Percentiles rank a stretch among this genome's conserved stretches.
Evolutionary conservation across 2,113 vertebrate species (phyloP).

Genomic region (Lophochroa leadbeateri): DNA sequence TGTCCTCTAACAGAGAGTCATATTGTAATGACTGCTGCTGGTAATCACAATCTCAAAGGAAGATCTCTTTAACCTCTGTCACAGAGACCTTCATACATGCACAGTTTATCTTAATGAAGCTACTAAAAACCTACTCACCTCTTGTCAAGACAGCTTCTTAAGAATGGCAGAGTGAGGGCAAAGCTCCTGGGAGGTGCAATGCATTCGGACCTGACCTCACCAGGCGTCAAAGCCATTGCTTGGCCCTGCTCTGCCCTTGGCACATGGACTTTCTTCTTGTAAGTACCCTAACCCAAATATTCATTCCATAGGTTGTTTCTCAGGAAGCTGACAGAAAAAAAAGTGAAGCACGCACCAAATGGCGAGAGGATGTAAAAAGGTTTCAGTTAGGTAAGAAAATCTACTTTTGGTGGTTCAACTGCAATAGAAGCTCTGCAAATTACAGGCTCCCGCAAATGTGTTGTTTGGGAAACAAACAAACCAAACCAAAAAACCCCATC

Average conservation of each 20-base stretch:
- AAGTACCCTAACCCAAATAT: accelerated
- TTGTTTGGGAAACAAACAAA: not conserved
- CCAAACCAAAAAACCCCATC: not conserved
- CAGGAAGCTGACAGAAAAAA: not conserved
- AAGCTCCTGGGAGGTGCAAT: accelerated
- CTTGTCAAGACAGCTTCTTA: not conserved
- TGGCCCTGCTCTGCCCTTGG: not conserved
- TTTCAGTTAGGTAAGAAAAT: not conserved
- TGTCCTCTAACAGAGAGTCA: not conserved
- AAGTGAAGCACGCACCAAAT: not conserved
- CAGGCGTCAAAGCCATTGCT: not conserved
- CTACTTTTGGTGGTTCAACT: not conserved
- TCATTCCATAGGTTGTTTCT: not conserved
- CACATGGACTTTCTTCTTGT: accelerated
- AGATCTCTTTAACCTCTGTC: not conserved
- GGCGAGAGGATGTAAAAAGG: no score
- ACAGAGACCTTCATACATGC: not conserved
- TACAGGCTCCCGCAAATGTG: not conserved
- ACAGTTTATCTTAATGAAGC: not conserved
- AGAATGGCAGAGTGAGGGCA: not conserved
- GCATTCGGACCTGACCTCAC: not conserved
- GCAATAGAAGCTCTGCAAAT: not conserved
- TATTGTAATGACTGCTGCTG: not conserved
- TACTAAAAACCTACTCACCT: not conserved
- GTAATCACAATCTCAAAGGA: not conserved